A percentile compares a stretch with the other conserved stretches of the same genome.
These are phyloP conservation scores for Romanogobio albipinnatus DNA, from an alignment of 2,113 vertebrate genomes.

Conservation along the genomic window DNA sequence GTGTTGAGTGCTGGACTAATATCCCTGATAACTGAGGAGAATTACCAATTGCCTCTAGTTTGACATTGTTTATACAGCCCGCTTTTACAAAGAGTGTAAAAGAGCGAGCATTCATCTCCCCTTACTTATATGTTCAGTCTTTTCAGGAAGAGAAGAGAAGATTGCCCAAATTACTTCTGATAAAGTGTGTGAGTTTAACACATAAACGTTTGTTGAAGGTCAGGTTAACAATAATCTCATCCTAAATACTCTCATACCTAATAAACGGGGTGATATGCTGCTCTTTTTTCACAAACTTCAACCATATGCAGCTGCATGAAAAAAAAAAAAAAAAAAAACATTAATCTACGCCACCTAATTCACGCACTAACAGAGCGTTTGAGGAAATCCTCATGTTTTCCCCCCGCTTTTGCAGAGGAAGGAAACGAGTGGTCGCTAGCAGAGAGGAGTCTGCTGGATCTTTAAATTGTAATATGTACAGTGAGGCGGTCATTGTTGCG, in stretches of 20 bases:
- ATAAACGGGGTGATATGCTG: neutral
- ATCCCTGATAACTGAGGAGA: slow-evolving; percentile 25
- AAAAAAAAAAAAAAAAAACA: neutral
- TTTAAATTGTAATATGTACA: neutral
- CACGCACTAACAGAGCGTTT: neutral
- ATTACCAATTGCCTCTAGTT: slow-evolving; percentile 21
- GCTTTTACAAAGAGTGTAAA: slow-evolving; percentile 10
- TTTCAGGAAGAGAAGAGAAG: neutral
- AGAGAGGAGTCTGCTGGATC: neutral
- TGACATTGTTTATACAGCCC: slow-evolving; percentile 28
- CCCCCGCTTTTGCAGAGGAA: neutral
- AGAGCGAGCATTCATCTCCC: neutral
- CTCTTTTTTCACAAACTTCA: neutral
- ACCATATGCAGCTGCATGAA: neutral
- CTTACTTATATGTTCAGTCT: neutral
- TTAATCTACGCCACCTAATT: neutral
- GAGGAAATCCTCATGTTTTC: neutral
- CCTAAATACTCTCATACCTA: neutral
- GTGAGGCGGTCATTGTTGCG: neutral
- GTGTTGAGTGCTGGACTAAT: slow-evolving; percentile 31
- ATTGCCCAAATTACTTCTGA: neutral
- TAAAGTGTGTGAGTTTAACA: neutral
- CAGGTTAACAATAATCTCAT: neutral
- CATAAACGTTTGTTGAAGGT: neutral
- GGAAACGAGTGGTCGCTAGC: neutral